phyloP scores from a whole-genome alignment of 1,140 invertebrate species.

The Chironomus tepperi region DNA sequence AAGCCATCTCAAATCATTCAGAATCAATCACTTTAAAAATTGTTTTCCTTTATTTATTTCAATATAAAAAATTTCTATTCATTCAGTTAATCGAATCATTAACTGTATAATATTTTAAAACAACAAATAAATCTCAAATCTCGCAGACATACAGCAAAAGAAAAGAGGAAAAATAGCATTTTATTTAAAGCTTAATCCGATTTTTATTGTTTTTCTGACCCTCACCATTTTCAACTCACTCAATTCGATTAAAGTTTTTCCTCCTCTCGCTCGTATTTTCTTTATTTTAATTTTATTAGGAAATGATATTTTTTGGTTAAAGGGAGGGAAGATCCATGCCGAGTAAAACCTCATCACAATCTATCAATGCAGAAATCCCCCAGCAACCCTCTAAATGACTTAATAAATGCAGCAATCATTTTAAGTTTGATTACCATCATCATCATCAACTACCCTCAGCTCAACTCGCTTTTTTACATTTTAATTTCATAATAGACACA shows the following conservation, averaged over 20 bases:
- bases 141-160: background rate
- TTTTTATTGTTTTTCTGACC: conserved; percentile 21
- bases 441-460: background rate
- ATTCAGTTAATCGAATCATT: conserved; percentile 16
- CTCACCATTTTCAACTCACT: background rate
- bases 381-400: background rate
- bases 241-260: conserved; percentile 12
- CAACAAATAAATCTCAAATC: conserved; percentile 18
- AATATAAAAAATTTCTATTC: too few relatives aligned
- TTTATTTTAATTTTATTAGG: too few relatives aligned
- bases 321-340: background rate
- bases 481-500: too few relatives aligned
- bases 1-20: too few relatives aligned
- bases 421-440: conserved; percentile 15
- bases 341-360: conserved; percentile 13
- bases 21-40: too few relatives aligned
- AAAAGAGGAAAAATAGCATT: conserved; percentile 2
- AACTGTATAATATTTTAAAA: background rate
- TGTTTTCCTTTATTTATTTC: too few relatives aligned
- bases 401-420: conserved; percentile 22
- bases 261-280: too few relatives aligned
- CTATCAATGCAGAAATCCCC: background rate
- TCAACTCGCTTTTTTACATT: background rate
- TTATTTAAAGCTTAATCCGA: conserved; percentile 9
- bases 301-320: background rate